Percentiles rank a stretch among this genome's conserved stretches.
Conservation (phyloP, 30 jellyfish, hydroid and myxozoan genomes). For the Cassiopea andromeda region DNA sequence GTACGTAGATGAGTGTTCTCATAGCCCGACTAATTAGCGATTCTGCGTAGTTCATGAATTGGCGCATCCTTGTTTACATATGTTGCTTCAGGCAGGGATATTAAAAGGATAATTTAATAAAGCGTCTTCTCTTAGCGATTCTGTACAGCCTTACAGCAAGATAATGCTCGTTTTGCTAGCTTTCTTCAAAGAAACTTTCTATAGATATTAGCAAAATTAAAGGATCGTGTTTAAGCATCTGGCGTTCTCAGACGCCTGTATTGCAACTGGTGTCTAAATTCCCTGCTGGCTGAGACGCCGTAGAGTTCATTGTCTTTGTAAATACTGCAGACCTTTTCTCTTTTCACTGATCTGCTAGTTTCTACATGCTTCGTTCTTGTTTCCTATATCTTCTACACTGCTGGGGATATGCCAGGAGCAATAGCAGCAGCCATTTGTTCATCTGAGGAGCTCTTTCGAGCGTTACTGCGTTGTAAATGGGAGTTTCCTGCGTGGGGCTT, state of each 20-base stretch:
- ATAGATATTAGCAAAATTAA: neutral
- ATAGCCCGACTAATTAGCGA: conserved; percentile 16
- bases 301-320: neutral
- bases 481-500: too few relatives aligned
- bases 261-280: neutral
- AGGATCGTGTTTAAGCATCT: neutral
- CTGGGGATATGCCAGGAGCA: too few relatives aligned
- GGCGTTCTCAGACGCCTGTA: neutral
- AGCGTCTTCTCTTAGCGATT: neutral
- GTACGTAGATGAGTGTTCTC: neutral
- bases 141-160: neutral
- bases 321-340: neutral
- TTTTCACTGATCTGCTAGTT: neutral
- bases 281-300: conserved; percentile 48
- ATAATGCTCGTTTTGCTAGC: conserved; percentile 32
- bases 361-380: neutral
- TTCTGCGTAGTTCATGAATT: conserved; percentile 4
- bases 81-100: conserved; percentile 15
- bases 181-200: conserved; percentile 1
- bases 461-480: too few relatives aligned
- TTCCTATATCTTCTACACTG: too few relatives aligned
- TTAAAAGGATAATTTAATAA: conserved; percentile 26
- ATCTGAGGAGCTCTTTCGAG: too few relatives aligned
- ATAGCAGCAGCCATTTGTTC: too few relatives aligned
- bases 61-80: conserved; percentile 30